Evolutionary conservation across 2,797 vertebrate genomes (phyloP).

Genomic region (Enteromius viviparus): DNA sequence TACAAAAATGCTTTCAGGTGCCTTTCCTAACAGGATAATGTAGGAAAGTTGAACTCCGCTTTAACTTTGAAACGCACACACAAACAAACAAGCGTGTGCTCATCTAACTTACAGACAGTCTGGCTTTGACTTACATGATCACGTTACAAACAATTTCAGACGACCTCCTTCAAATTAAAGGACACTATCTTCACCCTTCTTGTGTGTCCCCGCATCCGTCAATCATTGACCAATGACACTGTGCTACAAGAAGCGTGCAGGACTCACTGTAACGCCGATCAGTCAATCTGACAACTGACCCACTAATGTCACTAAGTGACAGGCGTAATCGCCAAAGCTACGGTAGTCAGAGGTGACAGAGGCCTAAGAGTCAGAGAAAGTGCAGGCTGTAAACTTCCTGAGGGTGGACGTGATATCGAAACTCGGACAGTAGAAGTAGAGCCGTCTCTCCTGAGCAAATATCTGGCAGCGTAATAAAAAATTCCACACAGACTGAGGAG

Average conservation of each 20-base stretch:
- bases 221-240: constrained; percentile 50
- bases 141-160: constrained; percentile 37
- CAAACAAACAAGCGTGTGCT: constrained; percentile 7
- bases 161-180: constrained; percentile 28
- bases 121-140: constrained; percentile 22
- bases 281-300: constrained; percentile 71
- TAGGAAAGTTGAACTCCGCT: constrained; percentile 38
- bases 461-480: constrained; percentile 25
- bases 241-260: constrained; percentile 33
- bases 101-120: constrained; percentile 13
- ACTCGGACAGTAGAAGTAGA: constrained; percentile 41
- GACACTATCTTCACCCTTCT: constrained; percentile 47
- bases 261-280: constrained; percentile 65
- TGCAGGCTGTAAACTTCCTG: constrained; percentile 65
- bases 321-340: constrained; percentile 53
- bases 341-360: constrained; percentile 70
- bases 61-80: constrained; percentile 18
- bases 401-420: constrained; percentile 44
- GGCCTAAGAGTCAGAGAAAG: constrained; percentile 70
- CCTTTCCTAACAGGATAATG: constrained; percentile 26
- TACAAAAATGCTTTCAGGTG: constrained; percentile 46
- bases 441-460: constrained; percentile 19
- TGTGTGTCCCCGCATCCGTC: constrained; percentile 47
- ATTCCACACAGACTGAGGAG: constrained; percentile 22
- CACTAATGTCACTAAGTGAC: constrained; percentile 72